These are phyloP conservation scores for Girardinichthys multiradiatus DNA, from an alignment of 2,113 vertebrate species.

Conservation along the genomic window DNA sequence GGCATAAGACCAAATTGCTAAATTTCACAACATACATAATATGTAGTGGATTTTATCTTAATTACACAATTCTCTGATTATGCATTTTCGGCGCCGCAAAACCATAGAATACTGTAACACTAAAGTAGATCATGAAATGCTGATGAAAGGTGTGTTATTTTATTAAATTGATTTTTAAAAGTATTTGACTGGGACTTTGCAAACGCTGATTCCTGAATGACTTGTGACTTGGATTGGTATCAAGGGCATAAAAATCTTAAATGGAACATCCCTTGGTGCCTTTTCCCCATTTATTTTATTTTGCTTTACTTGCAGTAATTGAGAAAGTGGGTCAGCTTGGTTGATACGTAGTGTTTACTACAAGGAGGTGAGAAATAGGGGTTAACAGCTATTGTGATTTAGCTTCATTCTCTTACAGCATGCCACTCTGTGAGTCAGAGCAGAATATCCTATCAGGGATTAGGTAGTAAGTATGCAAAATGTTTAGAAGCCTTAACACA, in stretches of 20 bases:
- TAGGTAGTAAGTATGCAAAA: slow-evolving; percentile 51
- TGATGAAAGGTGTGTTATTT: background rate
- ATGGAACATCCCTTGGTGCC: too few species aligned
- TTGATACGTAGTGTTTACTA: slow-evolving; percentile 52
- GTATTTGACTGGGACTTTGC: too few species aligned
- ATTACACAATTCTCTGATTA: background rate
- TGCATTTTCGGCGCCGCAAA: background rate
- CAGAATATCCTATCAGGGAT: slow-evolving; percentile 28
- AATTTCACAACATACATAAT: background rate
- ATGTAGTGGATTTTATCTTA: background rate
- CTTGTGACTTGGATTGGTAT: too few species aligned
- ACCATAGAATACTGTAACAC: too few species aligned
- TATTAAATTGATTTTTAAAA: background rate
- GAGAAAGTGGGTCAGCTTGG: slow-evolving; percentile 44
- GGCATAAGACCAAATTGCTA: background rate
- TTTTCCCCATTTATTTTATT: slow-evolving; percentile 32
- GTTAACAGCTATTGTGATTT: slow-evolving; percentile 48
- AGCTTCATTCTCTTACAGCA: slow-evolving; percentile 36
- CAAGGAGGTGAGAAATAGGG: slow-evolving; percentile 34
- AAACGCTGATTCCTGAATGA: too few species aligned
- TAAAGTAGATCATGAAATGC: too few species aligned
- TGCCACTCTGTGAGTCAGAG: slow-evolving; percentile 28
- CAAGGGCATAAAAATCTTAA: background rate
- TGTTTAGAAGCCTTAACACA: slow-evolving; percentile 38
- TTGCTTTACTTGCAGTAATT: slow-evolving; percentile 44